Percentiles rank a stretch among this genome's conserved stretches.
These are phyloP conservation scores for Morbakka virulenta DNA, from an alignment of 30 jellyfish, hydroid and myxozoan species.

Conservation along the genomic window DNA sequence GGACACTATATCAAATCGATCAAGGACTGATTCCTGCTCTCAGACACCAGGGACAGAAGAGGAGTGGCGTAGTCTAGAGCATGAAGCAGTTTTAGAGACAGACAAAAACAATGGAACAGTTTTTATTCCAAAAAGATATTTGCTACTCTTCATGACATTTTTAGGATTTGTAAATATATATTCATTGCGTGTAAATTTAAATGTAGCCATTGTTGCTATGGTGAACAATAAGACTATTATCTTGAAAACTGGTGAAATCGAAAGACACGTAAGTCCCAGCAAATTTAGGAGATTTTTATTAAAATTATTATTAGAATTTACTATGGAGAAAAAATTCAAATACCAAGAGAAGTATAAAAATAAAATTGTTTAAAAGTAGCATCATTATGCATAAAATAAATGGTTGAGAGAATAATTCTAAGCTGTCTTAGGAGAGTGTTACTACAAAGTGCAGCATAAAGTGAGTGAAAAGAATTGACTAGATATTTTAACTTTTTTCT, in stretches of 20 bases:
- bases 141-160: slow-evolving; percentile 60
- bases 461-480: no score
- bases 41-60: not conserved
- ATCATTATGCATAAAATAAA: no score
- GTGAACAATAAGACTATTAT: slow-evolving; percentile 77
- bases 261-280: slow-evolving; percentile 33
- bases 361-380: no score
- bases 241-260: slow-evolving; percentile 45
- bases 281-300: no score
- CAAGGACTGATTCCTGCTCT: not conserved
- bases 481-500: no score
- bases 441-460: no score
- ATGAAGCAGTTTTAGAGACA: not conserved
- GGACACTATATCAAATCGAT: no score
- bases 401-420: no score
- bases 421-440: no score
- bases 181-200: slow-evolving; percentile 71
- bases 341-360: no score
- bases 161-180: slow-evolving; percentile 70
- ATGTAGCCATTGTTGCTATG: slow-evolving; percentile 87
- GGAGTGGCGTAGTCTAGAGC: slow-evolving; percentile 20
- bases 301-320: no score
- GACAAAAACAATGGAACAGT: slow-evolving; percentile 4
- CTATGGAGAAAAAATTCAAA: no score
- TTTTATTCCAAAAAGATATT: slow-evolving; percentile 61